Conservation (phyloP, 53 echinoderm and acorn worm species). For the Pentamera pediparva region DNA sequence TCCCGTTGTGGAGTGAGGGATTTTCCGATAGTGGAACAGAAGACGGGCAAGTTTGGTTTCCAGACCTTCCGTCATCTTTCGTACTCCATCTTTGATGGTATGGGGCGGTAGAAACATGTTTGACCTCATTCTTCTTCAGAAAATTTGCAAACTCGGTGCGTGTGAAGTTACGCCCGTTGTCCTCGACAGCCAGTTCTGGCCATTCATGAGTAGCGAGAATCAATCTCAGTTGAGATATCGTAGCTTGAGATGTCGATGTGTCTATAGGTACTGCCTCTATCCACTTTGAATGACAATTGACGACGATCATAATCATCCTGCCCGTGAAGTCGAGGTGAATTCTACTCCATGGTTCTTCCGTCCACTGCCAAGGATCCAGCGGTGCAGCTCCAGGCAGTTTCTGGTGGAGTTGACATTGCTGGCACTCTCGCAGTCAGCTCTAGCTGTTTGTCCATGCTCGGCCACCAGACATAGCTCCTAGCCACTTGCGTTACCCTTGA, state of each 20-base stretch:
- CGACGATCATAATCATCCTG: constrained; percentile 15
- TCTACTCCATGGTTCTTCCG: constrained; percentile 38
- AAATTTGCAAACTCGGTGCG: constrained; percentile 37
- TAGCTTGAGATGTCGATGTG: constrained; percentile 15
- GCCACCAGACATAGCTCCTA: constrained; percentile 42
- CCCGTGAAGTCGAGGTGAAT: constrained; percentile 39
- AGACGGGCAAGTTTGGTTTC: constrained; percentile 32
- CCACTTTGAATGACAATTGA: constrained; percentile 43
- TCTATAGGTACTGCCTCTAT: constrained; percentile 34
- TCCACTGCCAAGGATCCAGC: constrained; percentile 39
- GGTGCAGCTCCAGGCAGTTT: constrained; percentile 24
- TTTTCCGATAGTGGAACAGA: constrained; percentile 41
- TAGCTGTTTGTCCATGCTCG: constrained; percentile 27
- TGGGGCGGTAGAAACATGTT: constrained; percentile 31
- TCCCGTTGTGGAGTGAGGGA: constrained; percentile 41
- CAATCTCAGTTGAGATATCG: not conserved
- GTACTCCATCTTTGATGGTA: constrained; percentile 41
- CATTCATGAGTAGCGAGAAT: constrained; percentile 32
- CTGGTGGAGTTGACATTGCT: constrained; percentile 20
- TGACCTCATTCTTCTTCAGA: too few species aligned
- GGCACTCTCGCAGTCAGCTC: constrained; percentile 23
- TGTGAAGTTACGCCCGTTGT: constrained; percentile 33
- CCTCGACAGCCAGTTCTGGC: constrained; percentile 32
- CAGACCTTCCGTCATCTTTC: constrained; percentile 24
- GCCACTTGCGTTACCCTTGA: constrained; percentile 33